Percentiles rank a stretch among this genome's conserved stretches.
Evolutionary conservation across 2,888 invertebrate species (phyloP).

Genomic region (Anaspis maculata): DNA sequence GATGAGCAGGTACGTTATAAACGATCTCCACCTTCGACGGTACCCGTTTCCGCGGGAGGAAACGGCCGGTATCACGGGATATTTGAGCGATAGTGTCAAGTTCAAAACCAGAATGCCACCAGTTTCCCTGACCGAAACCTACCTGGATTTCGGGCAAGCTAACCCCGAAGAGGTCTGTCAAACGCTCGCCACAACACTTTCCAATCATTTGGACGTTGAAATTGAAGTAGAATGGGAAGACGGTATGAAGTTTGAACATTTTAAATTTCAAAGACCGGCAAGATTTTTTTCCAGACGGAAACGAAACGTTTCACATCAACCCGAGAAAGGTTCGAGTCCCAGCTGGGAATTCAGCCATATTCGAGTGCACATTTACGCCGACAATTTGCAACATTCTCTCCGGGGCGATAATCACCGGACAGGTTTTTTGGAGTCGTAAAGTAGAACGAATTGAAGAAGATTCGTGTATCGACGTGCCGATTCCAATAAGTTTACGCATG

Average conservation of each 20-base stretch:
- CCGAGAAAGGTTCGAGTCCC: conserved; percentile 29
- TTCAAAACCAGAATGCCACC: conserved; percentile 5
- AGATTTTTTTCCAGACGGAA: no score
- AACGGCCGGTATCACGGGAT: conserved; percentile 6
- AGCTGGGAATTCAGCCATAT: conserved; percentile 27
- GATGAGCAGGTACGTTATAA: neutral
- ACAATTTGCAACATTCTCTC: conserved; percentile 26
- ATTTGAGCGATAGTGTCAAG: conserved; percentile 7
- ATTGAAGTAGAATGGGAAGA: conserved; percentile 10
- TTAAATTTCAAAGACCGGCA: no score
- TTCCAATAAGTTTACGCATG: conserved; percentile 25
- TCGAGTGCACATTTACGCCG: conserved; percentile 36
- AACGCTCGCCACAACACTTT: conserved; percentile 6
- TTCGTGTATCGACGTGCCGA: conserved; percentile 15
- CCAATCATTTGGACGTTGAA: conserved; percentile 8
- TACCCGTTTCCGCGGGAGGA: conserved; percentile 7
- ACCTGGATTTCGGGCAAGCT: conserved; percentile 9
- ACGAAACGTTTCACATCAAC: conserved; percentile 28
- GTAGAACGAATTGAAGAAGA: conserved; percentile 6
- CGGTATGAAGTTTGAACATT: no score
- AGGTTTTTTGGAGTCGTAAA: conserved; percentile 31
- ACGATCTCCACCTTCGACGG: neutral
- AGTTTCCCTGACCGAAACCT: conserved; percentile 7
- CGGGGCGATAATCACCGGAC: conserved; percentile 28
- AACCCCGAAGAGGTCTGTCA: conserved; percentile 2